A percentile compares a stretch with the other conserved stretches of the same genome.
These are phyloP conservation scores for Stenoptilia bipunctidactyla DNA, from an alignment of 2,888 invertebrate species.

Conservation along the genomic window DNA sequence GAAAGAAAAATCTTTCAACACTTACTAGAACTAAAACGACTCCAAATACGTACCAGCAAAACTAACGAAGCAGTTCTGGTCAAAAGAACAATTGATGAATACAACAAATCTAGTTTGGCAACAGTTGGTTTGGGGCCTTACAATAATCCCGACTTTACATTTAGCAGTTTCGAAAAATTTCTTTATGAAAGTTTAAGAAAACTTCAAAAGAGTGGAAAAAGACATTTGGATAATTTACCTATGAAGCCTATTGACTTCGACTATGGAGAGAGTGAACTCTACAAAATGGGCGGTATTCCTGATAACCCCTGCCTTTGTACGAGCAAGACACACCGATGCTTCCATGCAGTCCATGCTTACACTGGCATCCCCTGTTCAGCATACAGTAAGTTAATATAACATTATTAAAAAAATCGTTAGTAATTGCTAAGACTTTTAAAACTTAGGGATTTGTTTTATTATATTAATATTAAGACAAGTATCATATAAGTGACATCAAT, in stretches of 20 bases:
- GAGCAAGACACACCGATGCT: slow-evolving; percentile 89
- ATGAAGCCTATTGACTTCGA: slow-evolving; percentile 65
- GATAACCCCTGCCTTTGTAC: slow-evolving; percentile 87
- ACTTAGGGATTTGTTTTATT: too few species aligned
- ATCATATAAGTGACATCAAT: too few species aligned
- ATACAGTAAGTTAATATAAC: slow-evolving; percentile 85
- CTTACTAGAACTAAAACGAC: slow-evolving; percentile 88
- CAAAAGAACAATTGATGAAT: slow-evolving; percentile 88
- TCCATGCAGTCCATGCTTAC: slow-evolving; percentile 92
- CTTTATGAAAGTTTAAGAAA: slow-evolving; percentile 87
- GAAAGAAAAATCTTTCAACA: slow-evolving; percentile 95
- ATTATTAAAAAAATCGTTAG: too few species aligned
- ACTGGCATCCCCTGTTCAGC: slow-evolving; percentile 90
- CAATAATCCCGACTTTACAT: slow-evolving; percentile 75
- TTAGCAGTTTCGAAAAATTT: slow-evolving; percentile 88
- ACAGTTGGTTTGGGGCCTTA: slow-evolving; percentile 76
- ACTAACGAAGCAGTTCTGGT: slow-evolving; percentile 89
- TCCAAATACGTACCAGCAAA: slow-evolving; percentile 92
- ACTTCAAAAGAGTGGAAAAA: slow-evolving; percentile 78
- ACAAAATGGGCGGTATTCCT: slow-evolving; percentile 73
- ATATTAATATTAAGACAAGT: too few species aligned
- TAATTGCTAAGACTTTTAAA: too few species aligned
- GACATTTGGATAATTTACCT: slow-evolving; percentile 73
- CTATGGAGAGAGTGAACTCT: slow-evolving; percentile 64
- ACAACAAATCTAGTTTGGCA: slow-evolving; percentile 80